Conservation (phyloP, 2,888 invertebrate genomes). For the Scelioninae gen. 2 region DNA sequence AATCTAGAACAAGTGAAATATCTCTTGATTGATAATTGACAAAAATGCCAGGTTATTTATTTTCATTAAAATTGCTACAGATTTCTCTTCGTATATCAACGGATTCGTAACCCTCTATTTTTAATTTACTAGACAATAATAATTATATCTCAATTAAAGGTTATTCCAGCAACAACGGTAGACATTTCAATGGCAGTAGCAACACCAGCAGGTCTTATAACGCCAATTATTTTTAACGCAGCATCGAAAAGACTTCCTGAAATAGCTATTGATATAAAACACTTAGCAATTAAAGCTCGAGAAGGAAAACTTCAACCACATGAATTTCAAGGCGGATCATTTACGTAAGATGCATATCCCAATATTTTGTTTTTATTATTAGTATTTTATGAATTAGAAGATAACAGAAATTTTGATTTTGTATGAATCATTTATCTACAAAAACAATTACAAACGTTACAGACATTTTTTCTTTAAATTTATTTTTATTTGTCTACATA, state of each 20-base stretch:
- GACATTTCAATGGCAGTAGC: conserved; percentile 82
- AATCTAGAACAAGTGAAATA: too few relatives aligned
- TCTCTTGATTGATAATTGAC: too few relatives aligned
- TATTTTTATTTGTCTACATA: too few relatives aligned
- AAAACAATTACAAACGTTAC: too few relatives aligned
- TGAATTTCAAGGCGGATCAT: conserved; percentile 81
- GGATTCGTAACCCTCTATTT: too few relatives aligned
- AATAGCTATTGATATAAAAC: conserved; percentile 77
- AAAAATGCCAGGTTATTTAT: too few relatives aligned
- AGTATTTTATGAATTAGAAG: not conserved
- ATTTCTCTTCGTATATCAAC: too few relatives aligned
- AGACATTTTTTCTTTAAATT: too few relatives aligned
- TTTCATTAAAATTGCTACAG: too few relatives aligned
- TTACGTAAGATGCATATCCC: conserved; percentile 73
- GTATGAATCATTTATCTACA: too few relatives aligned
- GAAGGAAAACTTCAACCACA: conserved; percentile 81
- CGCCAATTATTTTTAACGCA: conserved; percentile 80
- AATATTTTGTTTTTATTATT: conserved; percentile 2
- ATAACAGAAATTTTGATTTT: too few relatives aligned
- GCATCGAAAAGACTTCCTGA: conserved; percentile 77
- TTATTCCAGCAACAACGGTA: conserved; percentile 73
- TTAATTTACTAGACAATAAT: conserved; percentile 5
- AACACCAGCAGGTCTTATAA: conserved; percentile 80
- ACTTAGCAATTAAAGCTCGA: conserved; percentile 78
- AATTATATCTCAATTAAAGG: conserved; percentile 63